Evolutionary conservation across 2,888 invertebrate genomes (phyloP), one percentile per base, ranked within the genome.

Genomic region (Cabera pusaria): DNA sequence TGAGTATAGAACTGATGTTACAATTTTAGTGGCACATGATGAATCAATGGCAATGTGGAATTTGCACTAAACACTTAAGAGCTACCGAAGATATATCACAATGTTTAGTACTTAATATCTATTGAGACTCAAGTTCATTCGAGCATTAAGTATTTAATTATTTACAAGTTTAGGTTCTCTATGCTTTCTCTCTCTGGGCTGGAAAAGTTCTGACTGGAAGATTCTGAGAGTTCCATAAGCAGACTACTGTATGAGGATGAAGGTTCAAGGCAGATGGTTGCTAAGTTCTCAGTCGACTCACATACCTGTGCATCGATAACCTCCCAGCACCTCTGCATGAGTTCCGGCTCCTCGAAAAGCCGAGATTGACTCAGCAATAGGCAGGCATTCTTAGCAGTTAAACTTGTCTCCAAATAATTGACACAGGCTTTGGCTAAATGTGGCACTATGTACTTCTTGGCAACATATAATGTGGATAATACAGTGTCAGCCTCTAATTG

Each of bases 311-410:
- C 98, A 88, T 98, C 98, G 74, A 98, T 98, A 48, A 98, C 98
- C 91, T 97, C 97, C 97, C 97, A 97, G 90, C 97, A 97, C 59
- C 97, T 92, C 83, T 97, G 96, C 97, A 98, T 98, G 59, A 98
- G 91, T 75, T 98, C 98, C 40, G 97, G 96, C 84, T 98, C 98
- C 86, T 98, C 98, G 90, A 98, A 98, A 41, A 98, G 91, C 59
- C 97, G 91, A 52, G 97, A 97, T 84, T 98, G 98, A 82, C 97
- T 97, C 64, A 98, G 92, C 57, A 98, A 92, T 57, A 98, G 92
- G 82, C 98, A 98, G 53, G 98, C 98, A 90, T 98, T 98, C 87
- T 96, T 96, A 59, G 98, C 98, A 57, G 97, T 98, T 54, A 98
- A 92, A 88, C 97, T 97, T 56, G 97, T 97, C 90, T 98, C 98